Percentiles rank a stretch among this genome's conserved stretches.
These are phyloP conservation scores for Nebria salina DNA, from an alignment of 2,888 invertebrate genomes.

Conservation along the genomic window DNA sequence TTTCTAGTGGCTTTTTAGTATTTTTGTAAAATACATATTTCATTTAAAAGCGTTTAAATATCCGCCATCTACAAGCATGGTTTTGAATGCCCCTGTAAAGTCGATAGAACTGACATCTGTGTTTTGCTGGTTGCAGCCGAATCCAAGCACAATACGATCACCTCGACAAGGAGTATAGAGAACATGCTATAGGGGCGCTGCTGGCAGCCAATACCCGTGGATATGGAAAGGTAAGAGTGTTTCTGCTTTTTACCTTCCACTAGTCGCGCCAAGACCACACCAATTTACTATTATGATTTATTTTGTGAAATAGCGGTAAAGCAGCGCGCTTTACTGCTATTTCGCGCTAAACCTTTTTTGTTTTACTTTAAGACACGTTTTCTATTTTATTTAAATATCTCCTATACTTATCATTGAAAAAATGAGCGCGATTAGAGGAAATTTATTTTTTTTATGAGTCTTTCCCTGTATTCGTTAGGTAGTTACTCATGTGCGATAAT, in stretches of 20 bases:
- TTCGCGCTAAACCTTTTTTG: too few species aligned
- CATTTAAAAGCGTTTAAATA: neutral
- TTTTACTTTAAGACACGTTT: too few species aligned
- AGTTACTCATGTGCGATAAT: too few species aligned
- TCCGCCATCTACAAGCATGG: slow-evolving; percentile 12
- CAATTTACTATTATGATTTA: too few species aligned
- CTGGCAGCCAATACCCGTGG: slow-evolving; percentile 70
- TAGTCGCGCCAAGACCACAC: too few species aligned
- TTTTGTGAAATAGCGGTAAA: too few species aligned
- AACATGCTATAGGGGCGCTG: slow-evolving; percentile 73
- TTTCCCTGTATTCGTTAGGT: too few species aligned
- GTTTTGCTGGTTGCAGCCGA: slow-evolving; percentile 65
- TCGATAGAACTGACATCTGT: slow-evolving; percentile 21
- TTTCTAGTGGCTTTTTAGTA: neutral
- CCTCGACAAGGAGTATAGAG: slow-evolving; percentile 74
- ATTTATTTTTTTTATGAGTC: neutral
- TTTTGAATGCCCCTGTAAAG: slow-evolving; percentile 5
- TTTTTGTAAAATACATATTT: neutral
- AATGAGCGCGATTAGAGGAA: too few species aligned
- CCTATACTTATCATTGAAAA: too few species aligned
- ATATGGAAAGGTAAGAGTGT: slow-evolving; percentile 68
- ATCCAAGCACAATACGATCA: slow-evolving; percentile 77
- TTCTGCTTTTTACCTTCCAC: slow-evolving; percentile 7
- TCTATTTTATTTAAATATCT: too few species aligned
- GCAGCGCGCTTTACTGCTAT: too few species aligned